Conservation (phyloP, 2,888 invertebrate genomes). For the Ormia ochracea region DNA sequence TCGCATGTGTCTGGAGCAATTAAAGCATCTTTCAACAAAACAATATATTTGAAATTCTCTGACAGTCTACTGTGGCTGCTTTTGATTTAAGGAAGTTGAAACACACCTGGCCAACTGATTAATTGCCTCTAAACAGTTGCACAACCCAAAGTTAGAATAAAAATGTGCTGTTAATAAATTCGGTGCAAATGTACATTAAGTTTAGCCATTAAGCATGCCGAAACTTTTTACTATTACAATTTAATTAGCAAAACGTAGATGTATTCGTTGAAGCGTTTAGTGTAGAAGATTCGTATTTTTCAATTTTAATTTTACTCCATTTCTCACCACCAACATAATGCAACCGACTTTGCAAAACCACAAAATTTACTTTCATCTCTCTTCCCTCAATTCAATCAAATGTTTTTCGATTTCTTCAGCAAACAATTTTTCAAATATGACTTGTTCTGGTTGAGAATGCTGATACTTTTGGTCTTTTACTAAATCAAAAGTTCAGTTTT, state of each 20-base stretch:
- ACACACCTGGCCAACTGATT: slow-evolving; percentile 38
- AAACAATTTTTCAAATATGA: slow-evolving; percentile 26
- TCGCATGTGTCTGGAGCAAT: background rate
- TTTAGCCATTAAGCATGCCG: slow-evolving; percentile 1
- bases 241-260: background rate
- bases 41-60: background rate
- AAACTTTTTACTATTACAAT: background rate
- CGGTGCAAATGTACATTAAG: background rate
- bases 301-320: background rate
- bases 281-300: background rate
- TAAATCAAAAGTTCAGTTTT: slow-evolving; percentile 38
- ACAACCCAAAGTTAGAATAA: slow-evolving; percentile 1
- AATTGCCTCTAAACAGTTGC: slow-evolving; percentile 40
- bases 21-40: background rate
- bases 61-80: background rate
- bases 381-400: slow-evolving; percentile 23
- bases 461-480: slow-evolving; percentile 1
- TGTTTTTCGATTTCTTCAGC: slow-evolving; percentile 40
- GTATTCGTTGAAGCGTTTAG: background rate
- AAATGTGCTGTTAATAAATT: slow-evolving; percentile 17
- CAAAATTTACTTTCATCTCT: background rate
- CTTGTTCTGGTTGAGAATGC: background rate
- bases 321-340: background rate
- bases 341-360: background rate
- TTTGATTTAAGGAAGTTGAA: background rate